phyloP scores from a whole-genome alignment of 2,888 invertebrate species.

The Drosophila prostipennis region DNA sequence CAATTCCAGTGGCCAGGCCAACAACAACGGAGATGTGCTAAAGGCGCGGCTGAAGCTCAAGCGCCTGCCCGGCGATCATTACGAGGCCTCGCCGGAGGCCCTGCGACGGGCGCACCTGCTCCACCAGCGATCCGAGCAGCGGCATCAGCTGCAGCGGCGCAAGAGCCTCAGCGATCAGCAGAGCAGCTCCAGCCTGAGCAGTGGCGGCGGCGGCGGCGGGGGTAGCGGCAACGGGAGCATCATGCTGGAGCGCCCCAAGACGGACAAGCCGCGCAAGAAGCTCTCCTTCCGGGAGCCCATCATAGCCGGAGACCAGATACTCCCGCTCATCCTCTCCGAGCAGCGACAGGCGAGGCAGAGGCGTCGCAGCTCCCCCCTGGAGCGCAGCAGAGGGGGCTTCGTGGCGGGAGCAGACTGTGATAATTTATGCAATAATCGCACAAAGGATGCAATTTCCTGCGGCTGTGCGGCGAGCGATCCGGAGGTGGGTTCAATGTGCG shows the following conservation, averaged over 20 bases:
- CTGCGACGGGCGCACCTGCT: slow-evolving; percentile 76
- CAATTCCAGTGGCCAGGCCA: neutral
- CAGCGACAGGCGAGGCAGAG: slow-evolving; percentile 60
- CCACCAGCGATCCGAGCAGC: slow-evolving; percentile 69
- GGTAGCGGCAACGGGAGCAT: slow-evolving; percentile 46
- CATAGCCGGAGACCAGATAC: slow-evolving; percentile 72
- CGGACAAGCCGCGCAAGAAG: slow-evolving; percentile 90
- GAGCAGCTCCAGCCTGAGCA: slow-evolving; percentile 77
- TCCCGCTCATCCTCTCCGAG: slow-evolving; percentile 41
- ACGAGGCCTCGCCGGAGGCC: slow-evolving; percentile 59
- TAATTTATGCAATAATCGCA: slow-evolving; percentile 74
- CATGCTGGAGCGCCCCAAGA: slow-evolving; percentile 79
- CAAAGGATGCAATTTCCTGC: slow-evolving; percentile 66
- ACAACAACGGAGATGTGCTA: slow-evolving; percentile 58
- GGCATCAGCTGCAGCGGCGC: slow-evolving; percentile 71
- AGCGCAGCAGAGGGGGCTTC: slow-evolving; percentile 47
- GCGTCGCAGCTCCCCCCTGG: slow-evolving; percentile 75
- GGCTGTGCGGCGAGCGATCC: slow-evolving; percentile 61
- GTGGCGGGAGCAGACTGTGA: slow-evolving; percentile 56
- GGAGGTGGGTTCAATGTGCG: slow-evolving; percentile 53
- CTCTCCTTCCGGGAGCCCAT: slow-evolving; percentile 93
- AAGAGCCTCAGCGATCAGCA: slow-evolving; percentile 78
- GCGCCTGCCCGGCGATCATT: slow-evolving; percentile 58
- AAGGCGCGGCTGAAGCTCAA: slow-evolving; percentile 80
- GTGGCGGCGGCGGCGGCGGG: slow-evolving; percentile 84